Percentiles rank a stretch among this genome's conserved stretches.
These are phyloP conservation scores for Solea senegalensis DNA, from an alignment of 2,113 vertebrate genomes.

Conservation along the genomic window DNA sequence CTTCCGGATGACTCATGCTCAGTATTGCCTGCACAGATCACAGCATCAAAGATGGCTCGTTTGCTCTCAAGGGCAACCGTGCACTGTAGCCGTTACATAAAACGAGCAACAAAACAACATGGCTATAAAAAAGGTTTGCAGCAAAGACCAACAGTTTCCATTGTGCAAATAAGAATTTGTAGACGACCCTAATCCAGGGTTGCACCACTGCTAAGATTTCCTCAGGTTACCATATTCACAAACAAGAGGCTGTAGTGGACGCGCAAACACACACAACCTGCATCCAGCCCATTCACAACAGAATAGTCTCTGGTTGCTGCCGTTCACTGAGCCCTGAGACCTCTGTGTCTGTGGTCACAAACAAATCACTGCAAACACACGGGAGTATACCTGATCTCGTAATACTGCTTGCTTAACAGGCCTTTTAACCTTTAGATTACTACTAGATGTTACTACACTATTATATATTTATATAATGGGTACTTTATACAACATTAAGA, in stretches of 20 bases:
- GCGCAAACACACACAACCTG: background rate
- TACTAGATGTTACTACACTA: background rate
- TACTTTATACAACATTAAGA: no score
- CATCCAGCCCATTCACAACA: background rate
- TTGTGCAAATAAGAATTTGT: conserved; percentile 52
- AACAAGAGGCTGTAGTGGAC: background rate
- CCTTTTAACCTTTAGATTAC: background rate
- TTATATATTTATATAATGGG: no score
- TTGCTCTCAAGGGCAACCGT: conserved; percentile 74
- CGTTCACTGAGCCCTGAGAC: background rate
- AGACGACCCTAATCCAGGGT: conserved; percentile 20
- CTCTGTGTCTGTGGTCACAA: background rate
- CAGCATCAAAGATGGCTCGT: conserved; percentile 71
- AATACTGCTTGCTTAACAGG: no score
- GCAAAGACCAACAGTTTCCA: conserved; percentile 40
- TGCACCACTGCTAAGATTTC: conserved; percentile 14
- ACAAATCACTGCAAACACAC: background rate
- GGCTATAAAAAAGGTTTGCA: conserved; percentile 56
- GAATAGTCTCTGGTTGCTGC: background rate
- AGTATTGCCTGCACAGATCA: conserved; percentile 71
- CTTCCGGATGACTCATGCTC: conserved; percentile 74
- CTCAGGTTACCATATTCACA: conserved; percentile 7
- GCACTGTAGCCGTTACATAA: conserved; percentile 74
- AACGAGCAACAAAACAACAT: conserved; percentile 45
- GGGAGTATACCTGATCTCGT: background rate